Percentiles rank a stretch among this genome's conserved stretches.
Conservation (phyloP, 2,888 invertebrate genomes). For the Epirrita christyi region DNA sequence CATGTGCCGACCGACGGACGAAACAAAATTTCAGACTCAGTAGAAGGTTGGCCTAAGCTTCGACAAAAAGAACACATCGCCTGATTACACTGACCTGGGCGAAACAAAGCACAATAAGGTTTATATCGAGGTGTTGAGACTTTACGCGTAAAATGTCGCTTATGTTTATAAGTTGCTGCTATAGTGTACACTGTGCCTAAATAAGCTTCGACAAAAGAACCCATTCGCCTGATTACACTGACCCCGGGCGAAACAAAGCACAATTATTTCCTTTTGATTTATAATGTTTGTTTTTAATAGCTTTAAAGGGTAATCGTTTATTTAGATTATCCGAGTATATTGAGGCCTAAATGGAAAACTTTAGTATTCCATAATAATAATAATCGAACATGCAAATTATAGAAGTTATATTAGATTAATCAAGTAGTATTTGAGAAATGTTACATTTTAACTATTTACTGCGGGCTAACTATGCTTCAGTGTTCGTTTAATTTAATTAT, state of each 20-base stretch:
- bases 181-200: conserved; percentile 6
- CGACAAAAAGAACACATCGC: no score
- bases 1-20: no score
- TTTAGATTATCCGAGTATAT: conserved; percentile 54
- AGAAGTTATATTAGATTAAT: background rate
- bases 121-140: no score
- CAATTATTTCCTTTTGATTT: conserved; percentile 75
- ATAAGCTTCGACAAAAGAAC: conserved; percentile 53
- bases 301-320: conserved; percentile 64
- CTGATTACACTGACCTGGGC: no score
- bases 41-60: no score
- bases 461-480: no score
- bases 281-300: conserved; percentile 74
- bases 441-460: no score
- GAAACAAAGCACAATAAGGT: no score
- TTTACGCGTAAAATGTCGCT: no score
- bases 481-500: no score
- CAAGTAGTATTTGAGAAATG: background rate
- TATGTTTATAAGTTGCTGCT: background rate
- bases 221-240: conserved; percentile 71
- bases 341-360: conserved; percentile 5
- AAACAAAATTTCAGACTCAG: no score
- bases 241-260: conserved; percentile 77
- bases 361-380: conserved; percentile 18
- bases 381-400: conserved; percentile 8